Conservation (phyloP, 2,888 invertebrate species). For the Orthonevra nobilis region DNA sequence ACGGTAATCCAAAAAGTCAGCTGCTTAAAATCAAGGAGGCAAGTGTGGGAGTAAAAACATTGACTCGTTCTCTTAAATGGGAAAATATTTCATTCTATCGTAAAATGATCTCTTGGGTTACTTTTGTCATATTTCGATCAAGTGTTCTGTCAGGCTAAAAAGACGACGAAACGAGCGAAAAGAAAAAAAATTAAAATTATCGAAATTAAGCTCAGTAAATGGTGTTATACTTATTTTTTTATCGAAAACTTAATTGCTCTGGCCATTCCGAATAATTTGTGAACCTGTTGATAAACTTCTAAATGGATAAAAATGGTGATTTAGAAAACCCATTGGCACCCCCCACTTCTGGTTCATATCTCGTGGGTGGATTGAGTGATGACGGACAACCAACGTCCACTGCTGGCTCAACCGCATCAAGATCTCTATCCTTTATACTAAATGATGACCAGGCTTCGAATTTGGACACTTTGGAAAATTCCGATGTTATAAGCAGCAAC, state of each 20-base stretch:
- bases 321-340: constrained; percentile 41
- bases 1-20: constrained; percentile 16
- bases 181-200: constrained; percentile 39
- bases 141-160: constrained; percentile 39
- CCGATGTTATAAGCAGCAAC: constrained; percentile 60
- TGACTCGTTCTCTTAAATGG: constrained; percentile 40
- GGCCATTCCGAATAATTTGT: neutral
- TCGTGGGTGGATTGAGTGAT: constrained; percentile 59
- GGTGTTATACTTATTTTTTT: constrained; percentile 3
- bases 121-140: constrained; percentile 65
- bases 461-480: constrained; percentile 53
- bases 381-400: constrained; percentile 30
- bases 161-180: constrained; percentile 11
- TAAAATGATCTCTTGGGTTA: constrained; percentile 60
- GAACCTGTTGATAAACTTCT: constrained; percentile 17
- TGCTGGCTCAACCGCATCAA: constrained; percentile 1
- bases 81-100: constrained; percentile 58
- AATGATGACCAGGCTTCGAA: constrained; percentile 55
- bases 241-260: constrained; percentile 2
- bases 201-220: constrained; percentile 24
- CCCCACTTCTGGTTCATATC: constrained; percentile 47
- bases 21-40: constrained; percentile 27
- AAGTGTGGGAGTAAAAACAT: constrained; percentile 25
- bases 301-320: constrained; percentile 54
- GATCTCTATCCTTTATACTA: constrained; percentile 38